A percentile compares a stretch with the other conserved stretches of the same genome.
These are phyloP conservation scores for Parotocinclus haroldoi DNA, from an alignment of 2,797 vertebrate species.

Conservation along the genomic window DNA sequence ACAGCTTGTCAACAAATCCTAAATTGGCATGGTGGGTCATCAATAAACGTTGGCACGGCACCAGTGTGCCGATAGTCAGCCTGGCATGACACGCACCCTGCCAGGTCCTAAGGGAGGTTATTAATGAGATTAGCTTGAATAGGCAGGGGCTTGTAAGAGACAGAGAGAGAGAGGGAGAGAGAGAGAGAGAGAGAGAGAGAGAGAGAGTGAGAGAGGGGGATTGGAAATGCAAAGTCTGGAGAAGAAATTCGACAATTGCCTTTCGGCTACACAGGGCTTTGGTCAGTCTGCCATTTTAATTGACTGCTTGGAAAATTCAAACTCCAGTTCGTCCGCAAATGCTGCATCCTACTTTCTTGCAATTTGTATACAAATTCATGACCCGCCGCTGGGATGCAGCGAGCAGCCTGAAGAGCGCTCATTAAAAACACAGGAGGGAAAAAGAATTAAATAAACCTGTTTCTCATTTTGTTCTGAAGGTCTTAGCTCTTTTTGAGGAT, in stretches of 20 bases:
- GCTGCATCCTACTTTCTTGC: background rate
- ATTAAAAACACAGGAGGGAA: constrained; percentile 23
- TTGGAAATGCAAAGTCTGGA: background rate
- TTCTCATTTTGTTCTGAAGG: constrained; percentile 26
- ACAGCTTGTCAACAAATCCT: constrained; percentile 36
- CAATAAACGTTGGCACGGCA: constrained; percentile 47
- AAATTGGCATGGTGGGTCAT: constrained; percentile 47
- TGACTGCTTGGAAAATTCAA: constrained; percentile 15
- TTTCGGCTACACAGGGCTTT: constrained; percentile 6
- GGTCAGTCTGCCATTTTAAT: constrained; percentile 5
- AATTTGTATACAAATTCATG: constrained; percentile 6
- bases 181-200: constrained; percentile 6
- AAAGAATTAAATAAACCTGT: constrained; percentile 16
- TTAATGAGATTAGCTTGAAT: constrained; percentile 51
- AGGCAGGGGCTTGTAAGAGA: constrained; percentile 22
- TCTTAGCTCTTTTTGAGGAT: constrained; percentile 11
- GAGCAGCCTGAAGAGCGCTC: constrained; percentile 7
- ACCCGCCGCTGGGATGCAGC: background rate
- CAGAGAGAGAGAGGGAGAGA: too few relatives aligned
- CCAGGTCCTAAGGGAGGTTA: constrained; percentile 45
- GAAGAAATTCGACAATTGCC: background rate
- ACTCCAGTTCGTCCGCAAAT: background rate
- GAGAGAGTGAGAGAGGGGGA: background rate
- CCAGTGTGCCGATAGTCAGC: constrained; percentile 32
- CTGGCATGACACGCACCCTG: constrained; percentile 29